A percentile compares a stretch with the other conserved stretches of the same genome.
Evolutionary conservation across 2,113 vertebrate genomes (phyloP).

Genomic region (Lophura nycthemera): DNA sequence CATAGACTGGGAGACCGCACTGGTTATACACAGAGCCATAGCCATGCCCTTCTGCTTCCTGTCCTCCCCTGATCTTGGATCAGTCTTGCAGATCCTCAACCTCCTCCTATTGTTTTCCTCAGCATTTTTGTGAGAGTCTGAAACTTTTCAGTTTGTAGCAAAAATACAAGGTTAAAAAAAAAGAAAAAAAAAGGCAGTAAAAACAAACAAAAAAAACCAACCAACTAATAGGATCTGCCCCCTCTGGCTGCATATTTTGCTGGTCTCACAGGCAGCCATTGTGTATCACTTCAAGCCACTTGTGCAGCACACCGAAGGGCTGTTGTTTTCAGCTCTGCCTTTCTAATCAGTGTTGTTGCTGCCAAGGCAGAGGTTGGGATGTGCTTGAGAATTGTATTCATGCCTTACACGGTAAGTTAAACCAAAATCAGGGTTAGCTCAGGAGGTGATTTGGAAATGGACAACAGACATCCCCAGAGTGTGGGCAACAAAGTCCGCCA

Average conservation of each 20-base stretch:
- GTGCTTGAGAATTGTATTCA: neutral
- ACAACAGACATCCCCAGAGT: neutral
- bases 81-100: neutral
- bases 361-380: neutral
- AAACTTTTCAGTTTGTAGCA: neutral
- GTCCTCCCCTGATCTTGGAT: neutral
- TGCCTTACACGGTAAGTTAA: neutral
- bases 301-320: fast-evolving
- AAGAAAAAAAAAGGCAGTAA: neutral
- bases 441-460: neutral
- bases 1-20: neutral
- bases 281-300: neutral
- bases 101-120: neutral
- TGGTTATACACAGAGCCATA: neutral
- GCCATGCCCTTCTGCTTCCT: neutral
- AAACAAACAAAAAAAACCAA: too few species aligned
- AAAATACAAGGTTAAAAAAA: neutral
- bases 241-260: neutral
- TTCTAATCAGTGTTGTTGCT: neutral
- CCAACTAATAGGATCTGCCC: neutral
- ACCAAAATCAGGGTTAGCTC: neutral
- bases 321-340: neutral
- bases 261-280: neutral
- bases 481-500: neutral
- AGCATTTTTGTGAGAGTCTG: neutral